A percentile compares a stretch with the other conserved stretches of the same genome.
Evolutionary conservation across 2,888 invertebrate species (phyloP).

Genomic region (Brachyptera risi): DNA sequence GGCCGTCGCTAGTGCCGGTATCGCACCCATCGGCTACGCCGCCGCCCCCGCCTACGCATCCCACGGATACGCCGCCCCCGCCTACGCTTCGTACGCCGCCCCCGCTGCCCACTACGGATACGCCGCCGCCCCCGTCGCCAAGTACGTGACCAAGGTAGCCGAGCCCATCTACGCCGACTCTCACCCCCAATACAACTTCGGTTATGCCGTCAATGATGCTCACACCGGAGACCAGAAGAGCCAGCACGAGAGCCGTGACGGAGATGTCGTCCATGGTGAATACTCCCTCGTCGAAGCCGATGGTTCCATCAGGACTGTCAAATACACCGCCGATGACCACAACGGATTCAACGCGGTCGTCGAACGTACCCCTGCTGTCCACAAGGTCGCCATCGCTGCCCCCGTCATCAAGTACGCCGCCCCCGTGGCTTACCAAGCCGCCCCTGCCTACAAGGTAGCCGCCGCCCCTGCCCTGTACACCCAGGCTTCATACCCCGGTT

Average conservation of each 20-base stretch:
- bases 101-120: not conserved
- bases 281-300: constrained; percentile 52
- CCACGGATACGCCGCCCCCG: constrained; percentile 24
- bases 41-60: constrained; percentile 30
- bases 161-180: constrained; percentile 18
- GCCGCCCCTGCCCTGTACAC: constrained; percentile 10
- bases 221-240: constrained; percentile 52
- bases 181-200: constrained; percentile 18
- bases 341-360: constrained; percentile 13
- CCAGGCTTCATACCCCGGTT: constrained; percentile 4
- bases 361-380: constrained; percentile 39
- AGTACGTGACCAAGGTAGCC: constrained; percentile 5
- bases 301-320: constrained; percentile 50
- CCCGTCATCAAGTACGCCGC: constrained; percentile 17
- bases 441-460: constrained; percentile 13
- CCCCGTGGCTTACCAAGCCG: constrained; percentile 19
- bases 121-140: constrained; percentile 10
- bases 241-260: constrained; percentile 51
- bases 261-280: constrained; percentile 50
- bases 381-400: constrained; percentile 13
- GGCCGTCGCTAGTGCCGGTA: constrained; percentile 30
- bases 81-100: constrained; percentile 36
- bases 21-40: constrained; percentile 22
- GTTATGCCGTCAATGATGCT: constrained; percentile 39
- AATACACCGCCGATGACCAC: constrained; percentile 42